phyloP scores from a whole-genome alignment of 2,113 vertebrate species.

The Pungitius pungitius region DNA sequence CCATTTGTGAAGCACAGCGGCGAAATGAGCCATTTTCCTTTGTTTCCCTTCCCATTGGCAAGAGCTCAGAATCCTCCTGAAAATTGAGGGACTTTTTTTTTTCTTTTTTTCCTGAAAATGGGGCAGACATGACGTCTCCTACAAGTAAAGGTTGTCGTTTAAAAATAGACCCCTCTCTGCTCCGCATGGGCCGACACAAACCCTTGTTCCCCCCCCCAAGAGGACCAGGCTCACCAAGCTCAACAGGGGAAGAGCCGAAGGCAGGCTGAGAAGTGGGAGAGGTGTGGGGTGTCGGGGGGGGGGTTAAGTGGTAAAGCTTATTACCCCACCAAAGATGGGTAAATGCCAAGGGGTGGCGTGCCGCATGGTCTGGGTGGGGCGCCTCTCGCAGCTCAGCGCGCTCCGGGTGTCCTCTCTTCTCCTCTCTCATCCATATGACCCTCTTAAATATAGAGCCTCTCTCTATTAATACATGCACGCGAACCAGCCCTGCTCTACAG shows the following conservation, averaged over 20 bases:
- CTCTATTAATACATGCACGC: constrained; percentile 75
- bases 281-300: no score
- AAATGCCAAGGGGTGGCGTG: constrained; percentile 57
- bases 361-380: constrained; percentile 50
- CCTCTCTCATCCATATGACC: constrained; percentile 56
- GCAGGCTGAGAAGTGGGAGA: not conserved
- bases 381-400: constrained; percentile 44
- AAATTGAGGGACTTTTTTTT: not conserved
- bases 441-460: constrained; percentile 73
- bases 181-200: constrained; percentile 3
- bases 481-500: constrained; percentile 49
- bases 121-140: not conserved
- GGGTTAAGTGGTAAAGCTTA: constrained; percentile 49
- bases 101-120: constrained; percentile 16
- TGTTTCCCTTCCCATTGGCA: constrained; percentile 8
- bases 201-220: constrained; percentile 1
- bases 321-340: constrained; percentile 73
- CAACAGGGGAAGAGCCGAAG: constrained; percentile 18
- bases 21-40: constrained; percentile 20
- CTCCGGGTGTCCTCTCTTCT: constrained; percentile 15
- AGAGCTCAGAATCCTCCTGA: not conserved
- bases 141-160: constrained; percentile 56
- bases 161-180: constrained; percentile 57
- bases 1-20: constrained; percentile 14
- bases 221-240: constrained; percentile 30